Conservation (phyloP, 2,113 vertebrate genomes). For the Pandion haliaetus region DNA sequence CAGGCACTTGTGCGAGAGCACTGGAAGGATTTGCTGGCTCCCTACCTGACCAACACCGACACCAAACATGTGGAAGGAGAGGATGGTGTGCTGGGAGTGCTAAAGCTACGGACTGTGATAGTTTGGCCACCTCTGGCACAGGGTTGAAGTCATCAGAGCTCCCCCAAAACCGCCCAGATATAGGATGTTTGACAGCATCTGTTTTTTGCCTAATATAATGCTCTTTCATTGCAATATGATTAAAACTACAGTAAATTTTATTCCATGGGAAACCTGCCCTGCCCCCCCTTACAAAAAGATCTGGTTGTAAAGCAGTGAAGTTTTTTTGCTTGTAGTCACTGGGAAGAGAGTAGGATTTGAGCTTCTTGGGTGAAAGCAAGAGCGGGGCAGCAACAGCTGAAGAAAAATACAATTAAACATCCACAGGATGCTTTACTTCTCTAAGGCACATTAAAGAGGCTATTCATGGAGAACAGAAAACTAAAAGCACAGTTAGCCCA, state of each 20-base stretch:
- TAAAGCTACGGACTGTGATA: not conserved
- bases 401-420: not conserved
- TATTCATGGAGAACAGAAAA: not conserved
- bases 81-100: not conserved
- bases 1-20: not conserved
- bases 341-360: not conserved
- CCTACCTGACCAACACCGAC: not conserved
- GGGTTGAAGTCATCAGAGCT: not conserved
- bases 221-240: not conserved
- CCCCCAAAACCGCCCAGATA: not conserved
- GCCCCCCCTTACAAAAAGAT: not conserved
- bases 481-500: not conserved
- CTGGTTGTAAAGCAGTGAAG: not conserved
- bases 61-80: not conserved
- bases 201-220: not conserved
- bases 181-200: accelerated
- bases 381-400: not conserved
- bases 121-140: not conserved
- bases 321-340: not conserved
- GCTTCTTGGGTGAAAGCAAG: not conserved
- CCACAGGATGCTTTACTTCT: not conserved
- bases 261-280: not conserved
- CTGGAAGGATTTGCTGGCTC: not conserved
- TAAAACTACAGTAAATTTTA: not conserved
- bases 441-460: not conserved